These are phyloP conservation scores for Carettochelys insculpta DNA, from an alignment of 2,113 vertebrate species.

Conservation along the genomic window DNA sequence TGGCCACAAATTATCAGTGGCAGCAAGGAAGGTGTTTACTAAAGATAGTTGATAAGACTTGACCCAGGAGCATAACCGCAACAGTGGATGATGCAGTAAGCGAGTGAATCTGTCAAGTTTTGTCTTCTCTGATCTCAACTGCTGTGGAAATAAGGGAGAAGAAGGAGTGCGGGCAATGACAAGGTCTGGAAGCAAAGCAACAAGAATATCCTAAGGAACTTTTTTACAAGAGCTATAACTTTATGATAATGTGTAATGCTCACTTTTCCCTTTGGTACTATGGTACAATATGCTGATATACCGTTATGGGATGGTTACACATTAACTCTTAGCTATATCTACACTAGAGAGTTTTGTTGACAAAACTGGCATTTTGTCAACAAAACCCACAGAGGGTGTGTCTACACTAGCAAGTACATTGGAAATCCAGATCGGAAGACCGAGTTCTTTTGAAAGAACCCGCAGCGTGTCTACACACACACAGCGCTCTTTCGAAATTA, in stretches of 20 bases:
- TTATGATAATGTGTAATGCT: too few species aligned
- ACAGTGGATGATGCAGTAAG: too few species aligned
- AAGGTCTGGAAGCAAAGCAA: not conserved
- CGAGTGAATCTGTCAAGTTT: not conserved
- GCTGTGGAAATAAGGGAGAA: not conserved
- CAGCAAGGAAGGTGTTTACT: not conserved
- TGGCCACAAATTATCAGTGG: not conserved
- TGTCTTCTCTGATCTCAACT: not conserved
- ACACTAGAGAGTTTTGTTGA: too few species aligned
- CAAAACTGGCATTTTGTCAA: too few species aligned
- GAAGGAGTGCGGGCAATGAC: not conserved
- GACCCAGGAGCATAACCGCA: not conserved
- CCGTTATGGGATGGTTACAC: not conserved
- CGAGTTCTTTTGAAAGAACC: too few species aligned
- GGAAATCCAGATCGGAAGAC: too few species aligned
- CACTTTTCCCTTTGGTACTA: not conserved
- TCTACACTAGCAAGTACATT: too few species aligned
- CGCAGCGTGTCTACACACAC: too few species aligned
- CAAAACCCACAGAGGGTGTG: too few species aligned
- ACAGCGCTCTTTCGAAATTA: too few species aligned
- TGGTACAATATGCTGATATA: not conserved
- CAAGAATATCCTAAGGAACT: not conserved
- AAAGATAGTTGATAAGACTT: slow-evolving; percentile 8
- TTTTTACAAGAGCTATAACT: not conserved
- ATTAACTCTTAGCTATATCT: not conserved